Evolutionary conservation across 2,888 invertebrate species (phyloP).

Genomic region (Meliscaeva auricollis): DNA sequence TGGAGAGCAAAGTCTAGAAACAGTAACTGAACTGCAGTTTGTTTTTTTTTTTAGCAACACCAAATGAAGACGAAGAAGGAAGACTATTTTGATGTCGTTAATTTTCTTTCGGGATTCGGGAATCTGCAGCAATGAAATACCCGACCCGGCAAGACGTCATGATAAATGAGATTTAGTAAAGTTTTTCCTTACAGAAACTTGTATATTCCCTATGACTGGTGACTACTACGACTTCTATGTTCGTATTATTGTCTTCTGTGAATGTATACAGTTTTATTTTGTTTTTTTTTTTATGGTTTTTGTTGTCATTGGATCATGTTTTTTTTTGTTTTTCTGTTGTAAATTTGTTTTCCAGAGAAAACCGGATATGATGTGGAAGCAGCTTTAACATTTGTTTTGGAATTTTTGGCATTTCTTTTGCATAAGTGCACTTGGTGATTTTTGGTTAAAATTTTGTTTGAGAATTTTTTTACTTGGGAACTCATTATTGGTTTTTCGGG

Average conservation of each 20-base stretch:
- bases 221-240: neutral
- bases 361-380: conserved; percentile 16
- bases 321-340: conserved; percentile 29
- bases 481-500: too few relatives aligned
- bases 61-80: conserved; percentile 17
- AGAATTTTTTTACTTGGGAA: too few relatives aligned
- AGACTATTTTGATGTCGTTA: conserved; percentile 55
- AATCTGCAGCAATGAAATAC: conserved; percentile 56
- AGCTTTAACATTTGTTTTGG: conserved; percentile 1
- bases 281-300: conserved; percentile 8
- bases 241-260: conserved; percentile 15
- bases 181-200: conserved; percentile 42
- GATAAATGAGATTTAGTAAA: conserved; percentile 73
- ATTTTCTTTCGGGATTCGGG: conserved; percentile 65
- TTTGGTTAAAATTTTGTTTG: too few relatives aligned
- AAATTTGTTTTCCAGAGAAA: conserved; percentile 6
- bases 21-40: neutral
- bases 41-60: neutral
- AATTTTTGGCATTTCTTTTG: too few relatives aligned
- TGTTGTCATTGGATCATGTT: conserved; percentile 38
- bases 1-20: neutral
- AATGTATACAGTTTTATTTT: neutral
- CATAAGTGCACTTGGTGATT: too few relatives aligned
- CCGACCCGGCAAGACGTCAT: conserved; percentile 53
- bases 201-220: conserved; percentile 1